A percentile compares a stretch with the other conserved stretches of the same genome.
Conservation (phyloP, 2,797 vertebrate species). For the Sebastes nivosus region DNA sequence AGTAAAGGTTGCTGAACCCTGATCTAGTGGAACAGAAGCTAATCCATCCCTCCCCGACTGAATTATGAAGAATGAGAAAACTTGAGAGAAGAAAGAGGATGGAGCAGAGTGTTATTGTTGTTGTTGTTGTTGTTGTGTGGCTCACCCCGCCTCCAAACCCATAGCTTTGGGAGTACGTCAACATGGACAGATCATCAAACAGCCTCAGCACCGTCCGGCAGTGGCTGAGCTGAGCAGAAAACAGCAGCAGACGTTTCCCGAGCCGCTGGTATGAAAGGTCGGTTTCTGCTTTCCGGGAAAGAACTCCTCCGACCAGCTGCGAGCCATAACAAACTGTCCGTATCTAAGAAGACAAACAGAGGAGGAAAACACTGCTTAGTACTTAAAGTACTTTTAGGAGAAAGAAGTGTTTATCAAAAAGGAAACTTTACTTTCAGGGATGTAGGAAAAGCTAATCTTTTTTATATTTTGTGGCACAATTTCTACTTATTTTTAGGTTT, state of each 20-base stretch:
- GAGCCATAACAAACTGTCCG: conserved; percentile 89
- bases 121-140: background rate
- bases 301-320: conserved; percentile 87
- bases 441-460: background rate
- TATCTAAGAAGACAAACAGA: conserved; percentile 76
- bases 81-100: background rate
- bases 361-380: background rate
- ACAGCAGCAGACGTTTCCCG: conserved; percentile 85
- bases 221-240: conserved; percentile 90
- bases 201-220: conserved; percentile 91
- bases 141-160: conserved; percentile 88
- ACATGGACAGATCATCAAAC: conserved; percentile 93
- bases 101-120: background rate
- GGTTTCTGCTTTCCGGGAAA: conserved; percentile 68
- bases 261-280: conserved; percentile 63
- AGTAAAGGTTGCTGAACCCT: no score
- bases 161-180: conserved; percentile 86
- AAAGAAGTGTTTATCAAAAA: background rate
- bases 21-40: background rate
- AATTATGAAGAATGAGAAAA: background rate
- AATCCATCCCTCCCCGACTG: background rate
- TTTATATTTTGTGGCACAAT: background rate
- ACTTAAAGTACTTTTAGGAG: background rate
- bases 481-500: background rate
- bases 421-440: background rate